Conservation (phyloP, 2,113 vertebrate genomes). For the Octodon degus region DNA sequence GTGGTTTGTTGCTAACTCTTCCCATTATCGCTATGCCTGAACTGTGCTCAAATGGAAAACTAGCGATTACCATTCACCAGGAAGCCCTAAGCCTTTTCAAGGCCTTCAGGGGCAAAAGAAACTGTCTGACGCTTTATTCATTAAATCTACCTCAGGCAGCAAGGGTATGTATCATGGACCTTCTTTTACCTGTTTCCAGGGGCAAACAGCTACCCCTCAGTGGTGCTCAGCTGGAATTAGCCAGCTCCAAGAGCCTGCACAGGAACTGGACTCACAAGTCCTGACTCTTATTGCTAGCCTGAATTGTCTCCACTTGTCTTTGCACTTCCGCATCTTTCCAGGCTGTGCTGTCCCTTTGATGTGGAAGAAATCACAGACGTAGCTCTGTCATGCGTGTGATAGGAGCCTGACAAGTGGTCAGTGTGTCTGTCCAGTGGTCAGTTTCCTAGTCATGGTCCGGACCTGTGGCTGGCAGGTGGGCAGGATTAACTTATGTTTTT, state of each 20-base stretch:
- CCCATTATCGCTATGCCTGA: background rate
- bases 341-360: too few relatives aligned
- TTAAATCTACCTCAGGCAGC: conserved; percentile 56
- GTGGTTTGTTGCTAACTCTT: background rate
- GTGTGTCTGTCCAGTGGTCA: too few relatives aligned
- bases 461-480: background rate
- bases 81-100: conserved; percentile 34
- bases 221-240: conserved; percentile 4
- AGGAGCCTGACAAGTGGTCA: too few relatives aligned
- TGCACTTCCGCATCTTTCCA: too few relatives aligned
- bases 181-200: conserved; percentile 20
- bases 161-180: background rate
- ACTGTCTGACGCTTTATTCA: conserved; percentile 53
- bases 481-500: background rate
- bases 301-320: too few relatives aligned
- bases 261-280: background rate
- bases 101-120: conserved; percentile 57
- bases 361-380: too few relatives aligned
- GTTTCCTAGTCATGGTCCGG: fast-evolving
- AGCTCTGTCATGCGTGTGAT: too few relatives aligned
- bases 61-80: conserved; percentile 41
- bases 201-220: too few relatives aligned
- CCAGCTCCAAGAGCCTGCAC: fast-evolving
- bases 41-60: background rate
- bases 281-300: background rate